Percentiles rank a stretch among this genome's conserved stretches.
Evolutionary conservation across 2,888 invertebrate genomes (phyloP).

Genomic region (Chloroclysta siterata): DNA sequence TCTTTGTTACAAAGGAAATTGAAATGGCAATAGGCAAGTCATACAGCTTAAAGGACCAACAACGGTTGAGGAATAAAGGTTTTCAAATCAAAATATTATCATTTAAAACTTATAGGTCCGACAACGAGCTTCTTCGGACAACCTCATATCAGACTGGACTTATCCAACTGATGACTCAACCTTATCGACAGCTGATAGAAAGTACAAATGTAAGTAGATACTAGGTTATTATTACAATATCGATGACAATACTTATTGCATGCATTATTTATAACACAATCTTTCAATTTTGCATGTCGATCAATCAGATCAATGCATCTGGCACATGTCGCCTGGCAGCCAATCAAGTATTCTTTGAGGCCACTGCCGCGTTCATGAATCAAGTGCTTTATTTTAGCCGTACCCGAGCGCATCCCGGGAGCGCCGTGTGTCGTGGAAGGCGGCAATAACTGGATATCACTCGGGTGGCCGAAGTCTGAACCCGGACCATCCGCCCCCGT

Average conservation of each 20-base stretch:
- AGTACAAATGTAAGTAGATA: conserved; percentile 73
- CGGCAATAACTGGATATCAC: conserved; percentile 93
- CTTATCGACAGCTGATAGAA: conserved; percentile 79
- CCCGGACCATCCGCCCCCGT: conserved; percentile 89
- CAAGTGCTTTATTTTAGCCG: conserved; percentile 86
- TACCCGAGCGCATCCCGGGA: conserved; percentile 91
- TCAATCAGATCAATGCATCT: conserved; percentile 56
- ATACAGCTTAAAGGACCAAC: no score
- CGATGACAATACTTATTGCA: neutral
- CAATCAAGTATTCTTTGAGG: conserved; percentile 68
- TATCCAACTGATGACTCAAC: conserved; percentile 75
- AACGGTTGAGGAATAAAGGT: no score
- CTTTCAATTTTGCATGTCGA: conserved; percentile 42
- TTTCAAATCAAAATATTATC: neutral
- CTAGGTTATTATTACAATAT: neutral
- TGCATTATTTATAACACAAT: conserved; percentile 32
- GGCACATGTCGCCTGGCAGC: conserved; percentile 68
- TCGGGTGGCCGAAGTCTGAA: conserved; percentile 93
- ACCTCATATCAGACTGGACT: conserved; percentile 88
- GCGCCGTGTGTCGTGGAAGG: conserved; percentile 91
- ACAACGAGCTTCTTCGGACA: conserved; percentile 91
- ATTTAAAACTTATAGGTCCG: conserved; percentile 69
- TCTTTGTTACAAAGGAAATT: no score
- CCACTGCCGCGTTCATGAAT: conserved; percentile 64
- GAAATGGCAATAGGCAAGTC: no score